phyloP scores from a whole-genome alignment of 2,888 invertebrate genomes.

The Agrotis exclamationis region DNA sequence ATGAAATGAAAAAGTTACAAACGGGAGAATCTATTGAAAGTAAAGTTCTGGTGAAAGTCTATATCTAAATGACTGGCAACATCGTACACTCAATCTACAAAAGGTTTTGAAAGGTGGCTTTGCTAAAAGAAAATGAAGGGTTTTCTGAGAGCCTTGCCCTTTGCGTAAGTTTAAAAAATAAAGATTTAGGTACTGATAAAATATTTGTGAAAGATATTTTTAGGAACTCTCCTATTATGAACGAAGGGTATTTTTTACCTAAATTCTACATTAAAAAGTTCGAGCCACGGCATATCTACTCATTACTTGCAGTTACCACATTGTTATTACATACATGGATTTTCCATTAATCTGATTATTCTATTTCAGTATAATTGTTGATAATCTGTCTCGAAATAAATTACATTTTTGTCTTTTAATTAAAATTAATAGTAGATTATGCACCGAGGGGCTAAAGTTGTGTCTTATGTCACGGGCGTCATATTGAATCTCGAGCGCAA shows the following conservation, averaged over 20 bases:
- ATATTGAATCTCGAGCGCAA: no score
- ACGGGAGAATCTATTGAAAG: conserved; percentile 7
- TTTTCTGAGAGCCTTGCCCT: not conserved
- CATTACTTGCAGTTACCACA: not conserved
- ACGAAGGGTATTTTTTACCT: not conserved
- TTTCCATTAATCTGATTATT: not conserved
- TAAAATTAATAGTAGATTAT: no score
- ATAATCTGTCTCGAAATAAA: no score
- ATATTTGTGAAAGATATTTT: not conserved
- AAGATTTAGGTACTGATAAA: not conserved
- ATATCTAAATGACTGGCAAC: conserved; percentile 27
- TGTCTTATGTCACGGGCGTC: no score
- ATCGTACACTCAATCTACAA: conserved; percentile 19
- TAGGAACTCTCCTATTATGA: not conserved
- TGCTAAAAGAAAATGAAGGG: conserved; percentile 8
- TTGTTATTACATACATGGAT: no score
- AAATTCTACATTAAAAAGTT: not conserved
- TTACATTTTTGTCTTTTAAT: no score
- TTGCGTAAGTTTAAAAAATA: not conserved
- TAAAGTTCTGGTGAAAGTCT: conserved; percentile 12
- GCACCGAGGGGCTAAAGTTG: no score
- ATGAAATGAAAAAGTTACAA: conserved; percentile 9
- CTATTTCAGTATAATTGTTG: not conserved
- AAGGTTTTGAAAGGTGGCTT: conserved; percentile 27
- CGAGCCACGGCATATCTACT: no score